A percentile compares a stretch with the other conserved stretches of the same genome.
These are phyloP conservation scores for Neofelis nebulosa DNA, from an alignment of 2,113 vertebrate genomes.

Conservation along the genomic window DNA sequence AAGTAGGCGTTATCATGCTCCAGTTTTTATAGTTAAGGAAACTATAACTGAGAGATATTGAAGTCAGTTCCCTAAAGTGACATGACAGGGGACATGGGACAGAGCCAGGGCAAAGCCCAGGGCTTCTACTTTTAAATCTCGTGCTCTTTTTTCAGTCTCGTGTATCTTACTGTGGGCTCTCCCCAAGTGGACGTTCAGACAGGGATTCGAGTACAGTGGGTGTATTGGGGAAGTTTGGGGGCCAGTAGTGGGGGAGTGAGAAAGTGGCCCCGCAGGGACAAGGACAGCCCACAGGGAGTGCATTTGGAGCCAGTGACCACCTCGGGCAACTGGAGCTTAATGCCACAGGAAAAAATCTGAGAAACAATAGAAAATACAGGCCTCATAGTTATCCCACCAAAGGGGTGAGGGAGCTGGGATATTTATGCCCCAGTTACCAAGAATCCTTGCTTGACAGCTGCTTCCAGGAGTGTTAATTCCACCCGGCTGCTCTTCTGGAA, in stretches of 20 bases:
- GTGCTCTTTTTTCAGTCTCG: not conserved
- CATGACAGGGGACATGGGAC: not conserved
- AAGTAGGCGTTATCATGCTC: not conserved
- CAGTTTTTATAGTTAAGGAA: not conserved
- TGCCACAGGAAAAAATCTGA: not conserved
- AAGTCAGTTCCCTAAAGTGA: not conserved
- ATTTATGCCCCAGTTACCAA: slow-evolving; percentile 39
- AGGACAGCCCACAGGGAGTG: not conserved
- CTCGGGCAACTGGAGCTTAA: not conserved
- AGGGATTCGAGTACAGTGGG: not conserved
- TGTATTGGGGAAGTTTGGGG: not conserved
- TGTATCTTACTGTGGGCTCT: not conserved
- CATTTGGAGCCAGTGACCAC: not conserved
- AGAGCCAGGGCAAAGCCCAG: not conserved
- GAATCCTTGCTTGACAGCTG: not conserved
- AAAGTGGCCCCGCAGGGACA: not conserved
- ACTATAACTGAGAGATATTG: not conserved
- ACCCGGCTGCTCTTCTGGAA: not conserved
- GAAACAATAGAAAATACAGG: not conserved
- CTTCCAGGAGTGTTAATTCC: not conserved
- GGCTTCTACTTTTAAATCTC: not conserved
- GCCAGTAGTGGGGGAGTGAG: too few species aligned
- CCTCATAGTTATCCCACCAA: not conserved
- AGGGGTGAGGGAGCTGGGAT: not conserved
- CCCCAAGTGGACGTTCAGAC: not conserved